A percentile compares a stretch with the other conserved stretches of the same genome.
phyloP scores from a whole-genome alignment of 2,797 vertebrate genomes.

The Pagetopsis macropterus region DNA sequence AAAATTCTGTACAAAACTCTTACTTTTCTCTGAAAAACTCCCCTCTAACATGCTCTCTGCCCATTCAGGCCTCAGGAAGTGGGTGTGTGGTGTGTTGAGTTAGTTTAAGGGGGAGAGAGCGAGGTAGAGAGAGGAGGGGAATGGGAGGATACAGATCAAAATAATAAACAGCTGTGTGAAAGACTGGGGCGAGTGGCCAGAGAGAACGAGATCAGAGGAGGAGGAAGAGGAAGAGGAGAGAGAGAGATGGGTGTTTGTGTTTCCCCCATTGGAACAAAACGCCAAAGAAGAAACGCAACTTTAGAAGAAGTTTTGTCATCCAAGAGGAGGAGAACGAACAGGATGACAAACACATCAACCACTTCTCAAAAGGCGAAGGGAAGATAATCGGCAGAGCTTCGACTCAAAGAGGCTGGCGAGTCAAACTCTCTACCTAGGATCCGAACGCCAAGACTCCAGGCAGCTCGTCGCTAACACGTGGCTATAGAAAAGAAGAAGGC shows the following conservation, averaged over 20 bases:
- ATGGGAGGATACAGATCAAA: conserved; percentile 94
- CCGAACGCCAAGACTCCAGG: conserved; percentile 38
- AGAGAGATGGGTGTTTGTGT: conserved; percentile 7
- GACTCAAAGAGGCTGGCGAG: conserved; percentile 26
- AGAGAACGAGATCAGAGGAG: conserved; percentile 54
- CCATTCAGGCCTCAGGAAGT: conserved; percentile 89
- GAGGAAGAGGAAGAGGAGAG: conserved; percentile 46
- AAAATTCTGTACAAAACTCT: conserved; percentile 21
- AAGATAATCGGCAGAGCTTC: conserved; percentile 31
- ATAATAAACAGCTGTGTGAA: conserved; percentile 95
- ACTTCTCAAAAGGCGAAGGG: conserved; percentile 33
- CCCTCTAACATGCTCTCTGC: conserved; percentile 52
- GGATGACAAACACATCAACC: conserved; percentile 23
- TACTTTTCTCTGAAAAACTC: conserved; percentile 31
- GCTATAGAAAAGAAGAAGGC: conserved; percentile 69
- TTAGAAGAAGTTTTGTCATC: conserved; percentile 36
- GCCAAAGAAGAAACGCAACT: conserved; percentile 30
- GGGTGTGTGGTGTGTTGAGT: conserved; percentile 87
- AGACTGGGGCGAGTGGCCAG: conserved; percentile 68
- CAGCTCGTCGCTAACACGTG: conserved; percentile 62
- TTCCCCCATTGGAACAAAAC: conserved; percentile 21
- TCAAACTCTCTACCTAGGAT: conserved; percentile 31
- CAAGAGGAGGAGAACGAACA: not conserved
- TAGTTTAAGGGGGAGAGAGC: conserved; percentile 69
- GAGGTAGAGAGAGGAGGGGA: conserved; percentile 84